Conservation (phyloP, 2,113 vertebrate species). For the Apeltes quadracus region DNA sequence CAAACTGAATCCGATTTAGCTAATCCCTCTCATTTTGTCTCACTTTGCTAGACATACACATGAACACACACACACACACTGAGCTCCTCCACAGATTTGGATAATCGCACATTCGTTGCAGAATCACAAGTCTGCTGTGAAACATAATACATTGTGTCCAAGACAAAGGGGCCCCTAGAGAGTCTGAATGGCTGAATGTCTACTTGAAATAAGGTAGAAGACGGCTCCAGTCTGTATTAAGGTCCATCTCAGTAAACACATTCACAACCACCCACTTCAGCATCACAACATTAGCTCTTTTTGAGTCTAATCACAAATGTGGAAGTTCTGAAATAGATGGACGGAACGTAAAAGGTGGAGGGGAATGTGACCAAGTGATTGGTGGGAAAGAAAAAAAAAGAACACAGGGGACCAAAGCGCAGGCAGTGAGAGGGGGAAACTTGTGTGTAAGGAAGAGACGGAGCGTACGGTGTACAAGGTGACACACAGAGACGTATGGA, state of each 20-base stretch:
- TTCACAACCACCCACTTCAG: slow-evolving; percentile 27
- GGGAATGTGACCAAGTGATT: slow-evolving; percentile 30
- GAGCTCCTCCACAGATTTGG: slow-evolving; percentile 23
- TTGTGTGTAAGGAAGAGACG: slow-evolving; percentile 25
- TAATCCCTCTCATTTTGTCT: slow-evolving; percentile 26
- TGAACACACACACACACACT: background rate
- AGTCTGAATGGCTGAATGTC: no score
- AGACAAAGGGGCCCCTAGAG: slow-evolving; percentile 59
- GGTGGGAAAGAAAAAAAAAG: slow-evolving; percentile 32
- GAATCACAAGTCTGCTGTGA: slow-evolving; percentile 51
- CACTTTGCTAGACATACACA: slow-evolving; percentile 9
- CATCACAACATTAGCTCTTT: slow-evolving; percentile 51
- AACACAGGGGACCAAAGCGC: slow-evolving; percentile 34
- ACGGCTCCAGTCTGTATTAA: slow-evolving; percentile 56
- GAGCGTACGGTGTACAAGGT: background rate
- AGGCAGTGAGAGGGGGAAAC: slow-evolving; percentile 13
- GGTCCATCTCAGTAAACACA: slow-evolving; percentile 60
- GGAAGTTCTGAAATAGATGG: slow-evolving; percentile 35
- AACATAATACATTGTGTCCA: slow-evolving; percentile 53
- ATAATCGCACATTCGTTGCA: slow-evolving; percentile 56
- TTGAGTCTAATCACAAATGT: slow-evolving; percentile 46
- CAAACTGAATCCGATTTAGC: slow-evolving; percentile 24
- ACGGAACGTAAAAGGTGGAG: slow-evolving; percentile 33
- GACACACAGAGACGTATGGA: slow-evolving; percentile 49
- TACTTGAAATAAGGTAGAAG: no score